Percentiles rank a stretch among this genome's conserved stretches.
Evolutionary conservation across 2,113 vertebrate genomes (phyloP).

Genomic region (Rana temporaria): DNA sequence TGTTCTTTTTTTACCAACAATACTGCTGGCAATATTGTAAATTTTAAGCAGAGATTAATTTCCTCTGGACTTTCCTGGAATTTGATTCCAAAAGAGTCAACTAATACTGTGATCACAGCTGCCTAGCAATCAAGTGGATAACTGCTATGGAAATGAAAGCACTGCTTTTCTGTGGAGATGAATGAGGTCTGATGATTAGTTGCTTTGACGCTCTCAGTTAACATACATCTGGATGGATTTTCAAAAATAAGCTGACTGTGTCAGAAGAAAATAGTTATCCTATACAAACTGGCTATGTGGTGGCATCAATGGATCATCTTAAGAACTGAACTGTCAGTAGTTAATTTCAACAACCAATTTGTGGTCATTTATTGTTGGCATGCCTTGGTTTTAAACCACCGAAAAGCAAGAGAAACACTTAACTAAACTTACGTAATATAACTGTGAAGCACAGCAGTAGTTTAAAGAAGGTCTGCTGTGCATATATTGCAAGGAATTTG

Average conservation of each 20-base stretch:
- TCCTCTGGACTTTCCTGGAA: not conserved
- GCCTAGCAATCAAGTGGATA: conserved; percentile 14
- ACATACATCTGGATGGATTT: not conserved
- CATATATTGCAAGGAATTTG: too few relatives aligned
- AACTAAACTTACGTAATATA: too few relatives aligned
- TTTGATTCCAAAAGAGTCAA: not conserved
- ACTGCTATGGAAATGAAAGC: conserved; percentile 18
- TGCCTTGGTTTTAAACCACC: too few relatives aligned
- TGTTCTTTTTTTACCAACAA: too few relatives aligned
- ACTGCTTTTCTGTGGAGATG: not conserved
- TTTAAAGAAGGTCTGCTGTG: too few relatives aligned
- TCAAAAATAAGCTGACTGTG: not conserved
- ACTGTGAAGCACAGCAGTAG: too few relatives aligned
- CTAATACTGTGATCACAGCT: not conserved
- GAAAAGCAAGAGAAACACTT: too few relatives aligned
- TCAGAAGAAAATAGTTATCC: not conserved
- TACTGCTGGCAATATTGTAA: not conserved
- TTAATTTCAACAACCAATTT: not conserved
- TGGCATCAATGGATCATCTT: not conserved
- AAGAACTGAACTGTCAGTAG: not conserved
- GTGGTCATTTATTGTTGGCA: too few relatives aligned
- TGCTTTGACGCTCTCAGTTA: not conserved
- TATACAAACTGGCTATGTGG: not conserved
- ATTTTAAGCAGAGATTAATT: not conserved
- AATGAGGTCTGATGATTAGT: conserved; percentile 20